These are phyloP conservation scores for Cyclura pinguis DNA, from an alignment of 2,797 vertebrate genomes.

Conservation along the genomic window DNA sequence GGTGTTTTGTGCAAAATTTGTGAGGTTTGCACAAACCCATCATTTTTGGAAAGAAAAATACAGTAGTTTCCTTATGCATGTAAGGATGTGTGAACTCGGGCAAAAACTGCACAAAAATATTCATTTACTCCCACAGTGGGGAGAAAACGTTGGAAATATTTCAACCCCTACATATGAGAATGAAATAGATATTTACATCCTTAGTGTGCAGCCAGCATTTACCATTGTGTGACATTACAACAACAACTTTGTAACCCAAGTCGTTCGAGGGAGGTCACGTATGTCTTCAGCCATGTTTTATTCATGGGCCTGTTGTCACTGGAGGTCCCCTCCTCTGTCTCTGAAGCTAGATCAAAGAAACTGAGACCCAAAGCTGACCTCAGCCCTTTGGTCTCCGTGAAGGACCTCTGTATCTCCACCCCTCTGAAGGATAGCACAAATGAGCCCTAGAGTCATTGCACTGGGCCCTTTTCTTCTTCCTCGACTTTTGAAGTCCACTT, in stretches of 20 bases:
- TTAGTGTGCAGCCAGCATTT: not conserved
- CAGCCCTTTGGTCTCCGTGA: slow-evolving; percentile 44
- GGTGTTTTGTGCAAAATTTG: too few species aligned
- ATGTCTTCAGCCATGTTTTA: not conserved
- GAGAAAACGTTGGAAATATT: too few species aligned
- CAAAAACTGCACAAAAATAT: not conserved
- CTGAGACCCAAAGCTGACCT: slow-evolving; percentile 62
- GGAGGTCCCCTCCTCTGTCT: not conserved
- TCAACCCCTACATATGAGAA: too few species aligned
- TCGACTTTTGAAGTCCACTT: slow-evolving; percentile 69
- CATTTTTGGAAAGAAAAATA: too few species aligned
- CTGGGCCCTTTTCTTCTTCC: not conserved
- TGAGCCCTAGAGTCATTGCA: not conserved
- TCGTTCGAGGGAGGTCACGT: not conserved
- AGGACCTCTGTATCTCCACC: slow-evolving; percentile 54
- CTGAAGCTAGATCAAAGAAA: slow-evolving; percentile 37
- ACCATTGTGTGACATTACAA: not conserved
- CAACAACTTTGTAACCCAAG: not conserved
- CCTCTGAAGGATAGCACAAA: slow-evolving; percentile 66
- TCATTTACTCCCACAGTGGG: too few species aligned
- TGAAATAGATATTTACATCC: not conserved
- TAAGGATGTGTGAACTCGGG: too few species aligned
- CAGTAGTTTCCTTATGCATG: too few species aligned
- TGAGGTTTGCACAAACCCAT: too few species aligned
- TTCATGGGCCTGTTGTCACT: not conserved